Evolutionary conservation across 2,113 vertebrate genomes (phyloP).

Genomic region (Cervus canadensis): DNA sequence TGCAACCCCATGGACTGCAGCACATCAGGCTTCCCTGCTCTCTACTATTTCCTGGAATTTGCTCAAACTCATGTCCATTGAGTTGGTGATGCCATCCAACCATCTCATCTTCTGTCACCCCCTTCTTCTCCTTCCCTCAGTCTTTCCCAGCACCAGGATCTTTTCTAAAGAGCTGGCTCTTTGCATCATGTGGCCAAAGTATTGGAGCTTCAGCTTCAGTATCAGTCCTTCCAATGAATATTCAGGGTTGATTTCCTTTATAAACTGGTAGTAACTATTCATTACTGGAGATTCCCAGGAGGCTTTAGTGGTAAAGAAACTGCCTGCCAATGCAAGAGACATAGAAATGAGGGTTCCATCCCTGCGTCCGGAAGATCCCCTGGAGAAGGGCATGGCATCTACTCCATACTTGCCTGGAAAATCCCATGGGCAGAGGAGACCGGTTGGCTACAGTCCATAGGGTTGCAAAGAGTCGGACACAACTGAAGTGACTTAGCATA

Average conservation of each 20-base stretch:
- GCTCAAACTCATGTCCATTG: background rate
- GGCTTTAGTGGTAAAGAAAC: background rate
- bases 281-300: background rate
- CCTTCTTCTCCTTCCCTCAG: background rate
- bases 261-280: background rate
- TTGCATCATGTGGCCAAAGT: background rate
- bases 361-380: background rate
- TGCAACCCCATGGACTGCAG: background rate
- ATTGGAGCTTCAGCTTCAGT: background rate
- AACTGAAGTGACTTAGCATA: background rate
- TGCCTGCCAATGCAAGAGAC: background rate
- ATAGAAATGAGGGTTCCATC: background rate
- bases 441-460: background rate
- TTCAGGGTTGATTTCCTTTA: background rate
- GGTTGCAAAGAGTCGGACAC: background rate
- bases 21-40: background rate
- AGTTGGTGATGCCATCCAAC: background rate
- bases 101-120: background rate
- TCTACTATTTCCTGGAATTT: background rate
- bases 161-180: background rate
- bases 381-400: background rate
- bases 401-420: background rate
- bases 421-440: background rate
- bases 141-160: background rate
- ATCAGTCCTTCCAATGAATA: background rate